Evolutionary conservation across 1,140 invertebrate genomes (phyloP), one percentile per base, ranked within the genome.

Genomic region (Drosophila nigrodunni): DNA sequence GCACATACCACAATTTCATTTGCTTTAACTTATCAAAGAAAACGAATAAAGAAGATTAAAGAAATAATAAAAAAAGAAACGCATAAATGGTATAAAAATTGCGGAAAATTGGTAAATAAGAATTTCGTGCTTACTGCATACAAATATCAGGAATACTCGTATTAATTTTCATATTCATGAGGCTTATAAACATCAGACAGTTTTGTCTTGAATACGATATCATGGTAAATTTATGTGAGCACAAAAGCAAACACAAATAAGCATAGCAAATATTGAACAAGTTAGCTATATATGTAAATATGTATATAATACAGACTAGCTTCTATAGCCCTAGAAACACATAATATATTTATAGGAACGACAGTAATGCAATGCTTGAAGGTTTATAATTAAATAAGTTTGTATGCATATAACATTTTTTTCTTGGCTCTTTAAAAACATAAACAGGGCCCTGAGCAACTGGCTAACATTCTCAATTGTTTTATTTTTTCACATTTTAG

Each of bases 151-250:
- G 41, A 66, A 18, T 71, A 15, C 15, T 15, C 15, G 15, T 15
- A 60, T 68, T 54, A 30, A 60, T 59, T 67, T 73, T 73, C 54
- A 67, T 67, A 73, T 73, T 73, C 70, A 73, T 67, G 70, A 73
- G 58, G 7, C 7, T 65, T 57, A 52, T 43, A 52, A 52, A 64
- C 55, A 55, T 47, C 39, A 39, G 30, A 39, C 50, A 55, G 35
- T n/a, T 35, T 3, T 58, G 61, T 50, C 43, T 58, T 35, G 21
- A n/a, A 25, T 39, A 25, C 39, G 60, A 46, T 39, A 65, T 70
- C 41, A 44, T 15, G 7, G 11, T 21, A 30, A 58, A 44, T 58
- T 21, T 58, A 58, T 58, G 55, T 7, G n/a, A 21, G 34, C 39
- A 58, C 18, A 52, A 4, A 49, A 21, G 49, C 49, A 50, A 30